These are phyloP conservation scores for Atta colombica DNA, from an alignment of 1,140 invertebrate species.

Conservation along the genomic window DNA sequence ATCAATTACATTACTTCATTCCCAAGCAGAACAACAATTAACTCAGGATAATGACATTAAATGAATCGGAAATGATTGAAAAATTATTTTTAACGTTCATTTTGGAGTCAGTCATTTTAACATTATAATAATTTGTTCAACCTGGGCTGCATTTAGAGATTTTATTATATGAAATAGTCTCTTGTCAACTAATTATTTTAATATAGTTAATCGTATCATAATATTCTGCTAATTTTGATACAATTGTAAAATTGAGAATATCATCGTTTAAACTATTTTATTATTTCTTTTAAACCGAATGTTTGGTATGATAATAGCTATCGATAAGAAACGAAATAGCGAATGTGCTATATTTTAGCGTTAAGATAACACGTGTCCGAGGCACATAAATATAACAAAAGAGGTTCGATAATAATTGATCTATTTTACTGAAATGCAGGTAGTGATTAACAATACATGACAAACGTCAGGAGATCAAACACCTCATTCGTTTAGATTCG, in stretches of 20 bases:
- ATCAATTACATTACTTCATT: no score
- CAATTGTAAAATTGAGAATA: neutral
- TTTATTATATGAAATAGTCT: no score
- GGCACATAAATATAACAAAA: neutral
- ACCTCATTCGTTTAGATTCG: neutral
- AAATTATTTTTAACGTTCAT: no score
- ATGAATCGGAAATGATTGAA: no score
- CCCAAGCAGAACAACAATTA: no score
- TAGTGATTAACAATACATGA: no score
- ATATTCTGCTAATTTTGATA: neutral
- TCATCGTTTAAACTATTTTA: neutral
- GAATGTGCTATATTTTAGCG: neutral
- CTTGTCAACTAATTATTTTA: neutral
- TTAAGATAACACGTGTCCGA: neutral
- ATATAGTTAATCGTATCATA: neutral
- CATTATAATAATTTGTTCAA: no score
- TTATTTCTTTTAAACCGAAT: neutral
- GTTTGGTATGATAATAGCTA: neutral
- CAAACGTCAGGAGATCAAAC: neutral
- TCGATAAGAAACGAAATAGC: neutral
- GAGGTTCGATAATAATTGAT: conserved; percentile 15
- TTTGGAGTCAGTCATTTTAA: no score
- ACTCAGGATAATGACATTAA: no score
- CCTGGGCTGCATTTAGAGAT: no score
- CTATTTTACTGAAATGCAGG: neutral